Evolutionary conservation across 2,888 invertebrate species (phyloP).

Genomic region (Calameuta pallipes): DNA sequence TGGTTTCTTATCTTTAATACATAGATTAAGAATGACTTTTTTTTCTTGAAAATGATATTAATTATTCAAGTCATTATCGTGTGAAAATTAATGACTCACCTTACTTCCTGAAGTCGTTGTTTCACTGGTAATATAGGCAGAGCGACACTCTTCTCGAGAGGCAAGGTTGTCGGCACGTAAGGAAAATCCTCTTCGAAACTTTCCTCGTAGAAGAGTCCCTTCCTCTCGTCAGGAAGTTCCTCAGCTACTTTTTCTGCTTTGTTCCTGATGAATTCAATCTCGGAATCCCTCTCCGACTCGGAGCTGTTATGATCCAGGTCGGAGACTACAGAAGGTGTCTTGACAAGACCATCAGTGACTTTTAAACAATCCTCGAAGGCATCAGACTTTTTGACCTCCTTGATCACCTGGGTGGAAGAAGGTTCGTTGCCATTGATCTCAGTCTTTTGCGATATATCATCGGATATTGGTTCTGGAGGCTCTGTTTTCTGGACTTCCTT

Average conservation of each 20-base stretch:
- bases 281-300: slow-evolving; percentile 80
- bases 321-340: slow-evolving; percentile 52
- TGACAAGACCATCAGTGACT: slow-evolving; percentile 37
- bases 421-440: slow-evolving; percentile 31
- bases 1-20: background rate
- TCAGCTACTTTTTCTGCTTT: slow-evolving; percentile 72
- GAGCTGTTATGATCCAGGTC: slow-evolving; percentile 68
- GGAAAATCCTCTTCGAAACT: slow-evolving; percentile 87
- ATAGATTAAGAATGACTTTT: background rate
- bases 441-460: slow-evolving; percentile 31
- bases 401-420: slow-evolving; percentile 59
- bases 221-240: slow-evolving; percentile 75
- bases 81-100: slow-evolving; percentile 32
- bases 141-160: slow-evolving; percentile 84
- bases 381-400: slow-evolving; percentile 68
- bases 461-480: slow-evolving; percentile 28
- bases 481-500: slow-evolving; percentile 44
- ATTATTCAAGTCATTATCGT: background rate
- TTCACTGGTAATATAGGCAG: slow-evolving; percentile 85
- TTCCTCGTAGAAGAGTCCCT: slow-evolving; percentile 82
- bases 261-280: slow-evolving; percentile 67
- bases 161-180: slow-evolving; percentile 90
- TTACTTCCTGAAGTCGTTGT: slow-evolving; percentile 69
- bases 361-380: slow-evolving; percentile 18
- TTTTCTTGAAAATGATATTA: background rate